Conservation (phyloP, 2,888 invertebrate species). For the Tenthredo mesomela region DNA sequence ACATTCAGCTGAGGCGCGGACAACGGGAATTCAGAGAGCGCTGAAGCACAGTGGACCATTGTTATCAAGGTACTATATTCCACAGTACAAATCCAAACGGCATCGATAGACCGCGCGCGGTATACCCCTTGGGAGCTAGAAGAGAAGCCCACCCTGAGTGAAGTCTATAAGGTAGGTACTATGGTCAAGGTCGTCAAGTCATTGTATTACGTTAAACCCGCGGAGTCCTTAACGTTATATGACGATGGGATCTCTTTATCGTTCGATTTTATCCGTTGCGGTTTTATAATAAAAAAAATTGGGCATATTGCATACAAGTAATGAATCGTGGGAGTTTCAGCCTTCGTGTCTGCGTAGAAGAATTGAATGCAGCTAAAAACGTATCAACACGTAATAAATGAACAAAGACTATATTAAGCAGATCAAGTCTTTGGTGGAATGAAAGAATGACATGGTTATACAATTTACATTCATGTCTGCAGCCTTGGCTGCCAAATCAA, state of each 20-base stretch:
- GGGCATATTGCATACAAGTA: not conserved
- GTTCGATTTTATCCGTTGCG: not conserved
- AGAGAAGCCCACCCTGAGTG: not conserved
- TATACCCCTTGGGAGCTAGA: not conserved
- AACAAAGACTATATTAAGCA: conserved; percentile 5
- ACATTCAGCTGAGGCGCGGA: conserved; percentile 36
- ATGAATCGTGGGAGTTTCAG: not conserved
- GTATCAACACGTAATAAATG: not conserved
- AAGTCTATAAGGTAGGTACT: not conserved
- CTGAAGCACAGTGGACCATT: conserved; percentile 62
- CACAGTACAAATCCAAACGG: not conserved
- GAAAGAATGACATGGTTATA: conserved; percentile 4
- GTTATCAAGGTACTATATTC: conserved; percentile 59
- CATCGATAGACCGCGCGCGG: not conserved
- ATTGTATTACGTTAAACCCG: not conserved
- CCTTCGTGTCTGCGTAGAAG: not conserved
- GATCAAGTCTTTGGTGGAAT: not conserved
- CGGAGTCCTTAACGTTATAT: too few species aligned
- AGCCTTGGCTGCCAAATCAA: conserved; percentile 32
- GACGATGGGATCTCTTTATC: not conserved
- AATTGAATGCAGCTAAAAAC: not conserved
- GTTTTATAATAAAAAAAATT: not conserved
- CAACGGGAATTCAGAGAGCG: conserved; percentile 58
- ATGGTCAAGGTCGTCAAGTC: conserved; percentile 25
- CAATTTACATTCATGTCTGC: not conserved